Percentiles rank a stretch among this genome's conserved stretches.
Evolutionary conservation across 2,888 invertebrate genomes (phyloP).

Genomic region (Drosophila phalerata): DNA sequence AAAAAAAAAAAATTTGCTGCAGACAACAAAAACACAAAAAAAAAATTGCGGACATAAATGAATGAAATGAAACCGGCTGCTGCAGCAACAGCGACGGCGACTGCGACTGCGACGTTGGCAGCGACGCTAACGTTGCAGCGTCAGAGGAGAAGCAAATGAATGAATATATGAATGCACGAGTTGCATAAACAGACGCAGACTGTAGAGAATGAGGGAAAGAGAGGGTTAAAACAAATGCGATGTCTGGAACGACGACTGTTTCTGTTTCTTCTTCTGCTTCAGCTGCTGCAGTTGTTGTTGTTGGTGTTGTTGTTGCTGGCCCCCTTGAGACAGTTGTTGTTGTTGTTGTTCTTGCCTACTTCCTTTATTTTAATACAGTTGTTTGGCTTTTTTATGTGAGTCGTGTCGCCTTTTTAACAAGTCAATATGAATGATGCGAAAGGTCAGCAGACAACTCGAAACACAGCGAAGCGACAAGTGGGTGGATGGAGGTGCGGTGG

Average conservation of each 20-base stretch:
- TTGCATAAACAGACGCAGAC: constrained; percentile 63
- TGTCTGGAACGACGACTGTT: constrained; percentile 38
- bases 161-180: constrained; percentile 68
- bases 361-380: constrained; percentile 41
- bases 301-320: constrained; percentile 24
- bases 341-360: constrained; percentile 52
- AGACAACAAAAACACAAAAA: constrained; percentile 60
- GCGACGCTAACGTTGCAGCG: constrained; percentile 25
- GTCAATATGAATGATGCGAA: constrained; percentile 78
- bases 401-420: constrained; percentile 68
- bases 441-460: constrained; percentile 75
- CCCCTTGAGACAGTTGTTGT: constrained; percentile 65
- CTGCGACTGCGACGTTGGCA: constrained; percentile 4
- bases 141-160: constrained; percentile 61
- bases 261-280: constrained; percentile 11
- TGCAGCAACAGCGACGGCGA: constrained; percentile 14
- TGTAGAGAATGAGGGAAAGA: constrained; percentile 12
- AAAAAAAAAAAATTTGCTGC: constrained; percentile 39
- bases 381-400: constrained; percentile 56
- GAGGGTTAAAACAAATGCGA: constrained; percentile 27
- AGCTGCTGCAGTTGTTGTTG: constrained; percentile 23
- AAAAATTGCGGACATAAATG: constrained; percentile 71
- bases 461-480: constrained; percentile 47
- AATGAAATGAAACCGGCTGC: constrained; percentile 64
- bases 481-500: constrained; percentile 7